A percentile compares a stretch with the other conserved stretches of the same genome.
These are phyloP conservation scores for Nothobranchius kuhntae DNA, from an alignment of 2,113 vertebrate genomes.

Conservation along the genomic window DNA sequence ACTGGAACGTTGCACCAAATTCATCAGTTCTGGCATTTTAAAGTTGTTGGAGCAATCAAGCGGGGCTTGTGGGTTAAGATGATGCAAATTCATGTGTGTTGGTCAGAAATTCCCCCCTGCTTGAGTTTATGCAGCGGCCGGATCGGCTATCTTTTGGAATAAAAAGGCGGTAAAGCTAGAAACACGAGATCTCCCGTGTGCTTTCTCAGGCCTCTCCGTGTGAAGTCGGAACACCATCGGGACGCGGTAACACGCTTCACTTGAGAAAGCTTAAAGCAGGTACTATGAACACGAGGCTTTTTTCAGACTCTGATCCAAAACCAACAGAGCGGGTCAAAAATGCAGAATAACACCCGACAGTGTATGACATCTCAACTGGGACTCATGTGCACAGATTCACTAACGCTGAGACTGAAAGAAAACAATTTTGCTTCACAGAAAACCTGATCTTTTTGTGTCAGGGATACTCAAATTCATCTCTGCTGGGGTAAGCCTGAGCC, in stretches of 20 bases:
- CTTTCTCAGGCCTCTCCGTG: conserved; percentile 35
- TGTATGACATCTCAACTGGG: conserved; percentile 29
- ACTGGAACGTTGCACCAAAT: neutral
- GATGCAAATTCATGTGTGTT: conserved; percentile 43
- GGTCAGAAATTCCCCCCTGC: conserved; percentile 27
- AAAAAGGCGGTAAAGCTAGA: conserved; percentile 32
- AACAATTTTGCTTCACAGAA: conserved; percentile 28
- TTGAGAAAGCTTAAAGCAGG: conserved; percentile 40
- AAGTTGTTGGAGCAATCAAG: conserved; percentile 3
- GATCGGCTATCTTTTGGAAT: conserved; percentile 6
- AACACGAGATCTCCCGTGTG: conserved; percentile 30
- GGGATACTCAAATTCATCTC: conserved; percentile 45
- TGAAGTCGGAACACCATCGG: conserved; percentile 29
- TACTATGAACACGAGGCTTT: conserved; percentile 22
- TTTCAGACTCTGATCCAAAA: conserved; percentile 32
- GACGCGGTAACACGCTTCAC: conserved; percentile 36
- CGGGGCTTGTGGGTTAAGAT: conserved; percentile 23
- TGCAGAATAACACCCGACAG: conserved; percentile 16
- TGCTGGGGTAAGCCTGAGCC: conserved; percentile 38
- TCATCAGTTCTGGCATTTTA: neutral
- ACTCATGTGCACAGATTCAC: neutral
- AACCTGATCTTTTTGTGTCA: conserved; percentile 9
- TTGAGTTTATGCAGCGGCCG: conserved; percentile 26
- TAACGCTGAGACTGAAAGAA: conserved; percentile 22
- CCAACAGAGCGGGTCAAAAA: conserved; percentile 35